Conservation (phyloP, 2,797 vertebrate genomes). For the Aotus griseimembra region DNA sequence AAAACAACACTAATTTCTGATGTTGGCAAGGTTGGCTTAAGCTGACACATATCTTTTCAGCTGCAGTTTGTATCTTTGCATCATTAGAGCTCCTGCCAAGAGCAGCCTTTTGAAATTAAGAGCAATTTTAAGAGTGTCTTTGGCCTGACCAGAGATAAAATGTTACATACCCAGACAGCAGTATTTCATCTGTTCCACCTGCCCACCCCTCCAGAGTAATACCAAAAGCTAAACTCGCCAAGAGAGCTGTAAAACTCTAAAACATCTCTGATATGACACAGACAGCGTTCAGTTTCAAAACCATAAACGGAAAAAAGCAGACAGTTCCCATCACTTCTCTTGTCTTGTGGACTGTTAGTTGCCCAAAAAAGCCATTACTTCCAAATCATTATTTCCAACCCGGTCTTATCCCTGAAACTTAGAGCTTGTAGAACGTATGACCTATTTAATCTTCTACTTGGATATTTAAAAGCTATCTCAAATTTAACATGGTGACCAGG, state of each 20-base stretch:
- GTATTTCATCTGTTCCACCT: background rate
- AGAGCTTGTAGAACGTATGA: background rate
- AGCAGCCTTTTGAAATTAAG: slow-evolving; percentile 53
- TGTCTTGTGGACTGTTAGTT: background rate
- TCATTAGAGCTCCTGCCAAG: slow-evolving; percentile 55
- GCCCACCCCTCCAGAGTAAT: no score
- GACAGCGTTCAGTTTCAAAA: background rate
- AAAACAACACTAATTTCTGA: slow-evolving; percentile 23
- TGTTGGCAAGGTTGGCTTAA: slow-evolving; percentile 12
- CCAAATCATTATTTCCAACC: background rate
- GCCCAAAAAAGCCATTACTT: background rate
- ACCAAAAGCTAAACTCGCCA: background rate
- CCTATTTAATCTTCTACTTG: background rate
- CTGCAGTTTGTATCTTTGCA: slow-evolving; percentile 21
- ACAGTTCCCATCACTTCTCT: background rate
- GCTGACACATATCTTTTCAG: background rate
- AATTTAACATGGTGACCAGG: background rate
- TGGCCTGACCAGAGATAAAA: background rate
- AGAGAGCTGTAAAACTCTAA: background rate
- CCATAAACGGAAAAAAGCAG: background rate
- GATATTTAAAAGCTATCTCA: background rate
- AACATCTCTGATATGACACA: background rate
- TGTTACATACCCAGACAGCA: background rate
- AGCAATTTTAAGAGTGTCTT: slow-evolving; percentile 39
- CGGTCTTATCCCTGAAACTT: background rate